phyloP scores from a whole-genome alignment of 2,888 invertebrate species.

The Zygothrica quintamaculata region DNA sequence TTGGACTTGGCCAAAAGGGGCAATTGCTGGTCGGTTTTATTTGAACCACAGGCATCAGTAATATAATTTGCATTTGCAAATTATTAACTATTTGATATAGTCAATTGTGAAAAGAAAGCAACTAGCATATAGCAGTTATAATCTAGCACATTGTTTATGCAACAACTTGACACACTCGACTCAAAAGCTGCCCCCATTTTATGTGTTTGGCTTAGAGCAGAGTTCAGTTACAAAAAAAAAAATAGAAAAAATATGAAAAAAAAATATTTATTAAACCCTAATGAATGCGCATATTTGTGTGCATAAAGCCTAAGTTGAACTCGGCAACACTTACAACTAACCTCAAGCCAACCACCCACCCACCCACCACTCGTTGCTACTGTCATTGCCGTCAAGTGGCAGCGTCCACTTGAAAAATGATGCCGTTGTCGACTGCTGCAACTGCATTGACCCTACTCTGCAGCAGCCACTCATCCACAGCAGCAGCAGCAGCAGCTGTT shows the following conservation, averaged over 20 bases:
- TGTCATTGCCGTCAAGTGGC: constrained; percentile 45
- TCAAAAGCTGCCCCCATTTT: constrained; percentile 43
- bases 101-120: too few relatives aligned
- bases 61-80: constrained; percentile 32
- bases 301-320: constrained; percentile 31
- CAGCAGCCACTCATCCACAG: constrained; percentile 60
- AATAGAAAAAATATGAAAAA: constrained; percentile 21
- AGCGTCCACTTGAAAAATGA: constrained; percentile 72
- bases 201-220: not conserved
- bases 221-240: too few relatives aligned
- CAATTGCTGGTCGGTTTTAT: not conserved
- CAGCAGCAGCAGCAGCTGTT: constrained; percentile 62
- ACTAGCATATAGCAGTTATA: too few relatives aligned
- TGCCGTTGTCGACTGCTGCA: constrained; percentile 54
- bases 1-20: not conserved
- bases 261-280: constrained; percentile 77
- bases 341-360: constrained; percentile 12
- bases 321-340: not conserved
- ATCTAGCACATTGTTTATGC: too few relatives aligned
- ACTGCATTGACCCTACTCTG: constrained; percentile 72
- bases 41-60: not conserved
- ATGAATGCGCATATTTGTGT: constrained; percentile 79
- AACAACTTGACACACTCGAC: constrained; percentile 63
- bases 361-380: not conserved
- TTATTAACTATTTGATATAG: too few relatives aligned